These are phyloP conservation scores for Syrista parreyssii DNA, from an alignment of 2,888 invertebrate genomes.

Conservation along the genomic window DNA sequence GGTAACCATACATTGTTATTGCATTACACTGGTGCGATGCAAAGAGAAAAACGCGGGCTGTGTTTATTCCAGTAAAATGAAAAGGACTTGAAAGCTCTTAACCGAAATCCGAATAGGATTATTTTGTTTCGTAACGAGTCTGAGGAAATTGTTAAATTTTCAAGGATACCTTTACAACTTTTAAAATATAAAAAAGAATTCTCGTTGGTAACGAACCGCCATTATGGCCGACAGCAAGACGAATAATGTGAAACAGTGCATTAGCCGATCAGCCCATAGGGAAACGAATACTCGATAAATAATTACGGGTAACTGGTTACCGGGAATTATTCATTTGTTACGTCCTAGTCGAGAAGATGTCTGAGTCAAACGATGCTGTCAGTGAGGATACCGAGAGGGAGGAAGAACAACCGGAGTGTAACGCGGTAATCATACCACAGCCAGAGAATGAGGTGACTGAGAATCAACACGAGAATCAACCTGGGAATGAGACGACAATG, in stretches of 20 bases:
- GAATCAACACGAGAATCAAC: slow-evolving; percentile 18
- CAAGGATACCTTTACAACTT: background rate
- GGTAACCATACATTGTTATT: background rate
- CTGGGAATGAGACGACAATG: slow-evolving; percentile 22
- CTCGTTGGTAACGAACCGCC: background rate
- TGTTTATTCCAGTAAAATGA: background rate
- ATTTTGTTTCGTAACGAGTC: background rate
- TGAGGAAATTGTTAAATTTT: background rate
- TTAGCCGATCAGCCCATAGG: background rate
- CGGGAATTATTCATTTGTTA: background rate
- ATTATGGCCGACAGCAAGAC: background rate
- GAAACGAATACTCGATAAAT: background rate
- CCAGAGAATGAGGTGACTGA: slow-evolving; percentile 25
- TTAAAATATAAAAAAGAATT: background rate
- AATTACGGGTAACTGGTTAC: background rate
- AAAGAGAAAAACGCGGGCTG: background rate
- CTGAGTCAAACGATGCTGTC: slow-evolving; percentile 32
- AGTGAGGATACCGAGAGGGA: slow-evolving; percentile 29
- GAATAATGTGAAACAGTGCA: background rate
- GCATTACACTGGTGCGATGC: background rate
- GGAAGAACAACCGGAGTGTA: slow-evolving; percentile 26
- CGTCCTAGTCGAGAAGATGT: slow-evolving; percentile 27
- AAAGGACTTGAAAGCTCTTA: background rate
- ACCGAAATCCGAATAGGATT: background rate
- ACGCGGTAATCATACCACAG: slow-evolving; percentile 8